These are phyloP conservation scores for Muscina levida DNA, from an alignment of 2,888 invertebrate genomes.

Conservation along the genomic window DNA sequence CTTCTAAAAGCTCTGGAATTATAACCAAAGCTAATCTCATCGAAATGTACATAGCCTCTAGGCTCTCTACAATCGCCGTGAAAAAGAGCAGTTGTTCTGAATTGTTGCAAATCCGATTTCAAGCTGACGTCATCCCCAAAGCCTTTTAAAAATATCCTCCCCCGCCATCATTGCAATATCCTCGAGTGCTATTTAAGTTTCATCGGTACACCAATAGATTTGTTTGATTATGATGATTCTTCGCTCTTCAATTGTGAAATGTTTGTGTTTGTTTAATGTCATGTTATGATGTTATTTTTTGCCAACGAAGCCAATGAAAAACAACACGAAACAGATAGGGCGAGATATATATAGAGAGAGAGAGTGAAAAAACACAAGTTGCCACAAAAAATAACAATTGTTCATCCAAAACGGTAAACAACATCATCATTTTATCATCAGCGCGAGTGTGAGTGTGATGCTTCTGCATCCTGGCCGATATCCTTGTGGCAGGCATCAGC, in stretches of 20 bases:
- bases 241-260: slow-evolving; percentile 2
- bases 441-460: neutral
- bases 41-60: no score
- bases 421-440: slow-evolving; percentile 6
- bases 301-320: slow-evolving; percentile 29
- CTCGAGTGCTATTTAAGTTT: neutral
- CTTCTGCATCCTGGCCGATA: neutral
- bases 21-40: no score
- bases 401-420: slow-evolving; percentile 59
- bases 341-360: neutral
- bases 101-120: slow-evolving; percentile 54
- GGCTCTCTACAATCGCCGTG: neutral
- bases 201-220: slow-evolving; percentile 1
- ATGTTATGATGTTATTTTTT: slow-evolving; percentile 49
- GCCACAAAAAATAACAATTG: slow-evolving; percentile 55
- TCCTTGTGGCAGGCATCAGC: slow-evolving; percentile 14
- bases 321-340: neutral
- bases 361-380: slow-evolving; percentile 25
- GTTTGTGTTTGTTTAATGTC: slow-evolving; percentile 56
- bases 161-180: neutral
- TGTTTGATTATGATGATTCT: neutral
- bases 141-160: neutral
- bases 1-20: no score
- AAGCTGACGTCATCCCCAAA: neutral
- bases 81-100: slow-evolving; percentile 7